phyloP scores from a whole-genome alignment of 2,113 vertebrate species.

The Actenoides lindsayi region DNA sequence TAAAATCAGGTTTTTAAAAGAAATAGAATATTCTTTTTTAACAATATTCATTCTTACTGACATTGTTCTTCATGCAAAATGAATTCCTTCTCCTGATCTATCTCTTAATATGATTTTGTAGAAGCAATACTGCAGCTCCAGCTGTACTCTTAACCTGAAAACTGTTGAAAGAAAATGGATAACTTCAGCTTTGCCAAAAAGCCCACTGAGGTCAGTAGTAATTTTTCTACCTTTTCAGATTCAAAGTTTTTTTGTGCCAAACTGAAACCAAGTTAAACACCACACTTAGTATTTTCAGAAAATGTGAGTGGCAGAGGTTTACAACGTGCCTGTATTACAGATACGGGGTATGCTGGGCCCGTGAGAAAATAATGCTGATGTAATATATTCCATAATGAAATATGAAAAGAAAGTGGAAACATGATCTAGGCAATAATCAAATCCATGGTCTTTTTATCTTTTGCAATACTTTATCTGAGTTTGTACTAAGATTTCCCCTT shows the following conservation, averaged over 20 bases:
- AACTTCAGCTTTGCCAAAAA: not conserved
- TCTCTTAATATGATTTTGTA: not conserved
- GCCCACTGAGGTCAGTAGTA: not conserved
- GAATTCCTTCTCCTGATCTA: not conserved
- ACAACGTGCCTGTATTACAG: not conserved
- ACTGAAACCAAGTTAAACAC: not conserved
- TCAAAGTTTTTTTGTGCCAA: not conserved
- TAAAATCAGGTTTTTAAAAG: not conserved
- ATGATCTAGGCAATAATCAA: not conserved
- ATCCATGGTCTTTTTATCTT: not conserved
- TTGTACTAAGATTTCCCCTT: not conserved
- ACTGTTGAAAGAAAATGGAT: not conserved
- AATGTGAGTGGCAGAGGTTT: not conserved
- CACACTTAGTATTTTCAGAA: not conserved
- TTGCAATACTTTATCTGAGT: not conserved
- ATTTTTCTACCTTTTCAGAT: not conserved
- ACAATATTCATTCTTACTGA: not conserved
- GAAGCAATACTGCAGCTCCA: not conserved
- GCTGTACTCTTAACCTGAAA: not conserved
- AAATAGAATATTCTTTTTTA: not conserved
- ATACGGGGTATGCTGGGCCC: fast-evolving
- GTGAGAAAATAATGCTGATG: not conserved
- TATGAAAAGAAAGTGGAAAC: not conserved
- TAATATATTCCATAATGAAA: not conserved
- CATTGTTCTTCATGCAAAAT: not conserved